Conservation (phyloP, 2,113 vertebrate species). For the Triplophysa rosa region DNA sequence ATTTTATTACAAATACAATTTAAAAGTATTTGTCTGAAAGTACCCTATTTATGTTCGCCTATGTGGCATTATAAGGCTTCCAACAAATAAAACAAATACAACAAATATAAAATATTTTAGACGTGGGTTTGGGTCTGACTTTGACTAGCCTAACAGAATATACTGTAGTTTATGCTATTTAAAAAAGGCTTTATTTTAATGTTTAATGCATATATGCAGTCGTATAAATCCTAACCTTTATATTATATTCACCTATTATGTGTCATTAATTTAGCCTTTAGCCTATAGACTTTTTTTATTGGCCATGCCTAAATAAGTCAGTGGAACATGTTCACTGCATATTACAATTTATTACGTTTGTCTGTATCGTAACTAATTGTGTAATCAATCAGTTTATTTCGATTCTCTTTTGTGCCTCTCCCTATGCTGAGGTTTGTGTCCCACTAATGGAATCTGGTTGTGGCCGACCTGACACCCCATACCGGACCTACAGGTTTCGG, state of each 20-base stretch:
- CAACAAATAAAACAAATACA: too few relatives aligned
- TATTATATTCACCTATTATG: too few relatives aligned
- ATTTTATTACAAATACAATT: too few relatives aligned
- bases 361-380: neutral
- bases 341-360: neutral
- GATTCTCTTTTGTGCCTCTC: neutral
- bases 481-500: slow-evolving; percentile 65
- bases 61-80: neutral
- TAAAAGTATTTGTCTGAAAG: too few relatives aligned
- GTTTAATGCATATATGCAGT: too few relatives aligned
- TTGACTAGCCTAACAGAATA: too few relatives aligned
- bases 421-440: slow-evolving; percentile 27
- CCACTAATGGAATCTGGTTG: slow-evolving; percentile 60
- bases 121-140: too few relatives aligned
- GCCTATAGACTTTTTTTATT: neutral
- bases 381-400: neutral
- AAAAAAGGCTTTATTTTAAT: too few relatives aligned
- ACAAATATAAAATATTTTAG: too few relatives aligned
- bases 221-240: too few relatives aligned
- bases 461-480: slow-evolving; percentile 50
- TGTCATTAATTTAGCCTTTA: neutral
- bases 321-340: neutral
- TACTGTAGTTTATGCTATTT: too few relatives aligned
- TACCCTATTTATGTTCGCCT: neutral
- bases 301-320: too few relatives aligned